phyloP scores from a whole-genome alignment of 2,113 vertebrate species.

The Grammatotria lemairii region DNA sequence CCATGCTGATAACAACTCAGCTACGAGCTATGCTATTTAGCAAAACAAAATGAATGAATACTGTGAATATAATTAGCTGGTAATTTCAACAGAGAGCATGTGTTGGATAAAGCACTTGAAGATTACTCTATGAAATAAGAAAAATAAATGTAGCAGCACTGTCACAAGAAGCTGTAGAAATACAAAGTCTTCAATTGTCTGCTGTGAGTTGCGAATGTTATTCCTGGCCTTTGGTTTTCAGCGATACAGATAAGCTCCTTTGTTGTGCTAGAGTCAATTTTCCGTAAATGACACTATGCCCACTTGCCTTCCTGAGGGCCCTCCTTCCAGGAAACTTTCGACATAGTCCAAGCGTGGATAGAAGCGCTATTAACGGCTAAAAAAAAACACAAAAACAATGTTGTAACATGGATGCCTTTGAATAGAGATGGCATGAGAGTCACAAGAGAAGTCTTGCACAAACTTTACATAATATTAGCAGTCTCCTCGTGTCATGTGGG shows the following conservation, averaged over 20 bases:
- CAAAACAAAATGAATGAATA: neutral
- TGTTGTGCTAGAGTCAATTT: neutral
- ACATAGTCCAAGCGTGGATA: neutral
- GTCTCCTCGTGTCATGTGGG: neutral
- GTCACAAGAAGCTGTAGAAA: neutral
- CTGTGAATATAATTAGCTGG: neutral
- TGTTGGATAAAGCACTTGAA: neutral
- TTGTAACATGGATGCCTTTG: neutral
- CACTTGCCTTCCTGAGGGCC: neutral
- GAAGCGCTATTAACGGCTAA: neutral
- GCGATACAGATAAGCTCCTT: neutral
- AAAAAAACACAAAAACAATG: neutral
- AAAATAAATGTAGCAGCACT: neutral
- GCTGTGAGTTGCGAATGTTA: neutral
- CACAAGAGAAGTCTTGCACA: neutral
- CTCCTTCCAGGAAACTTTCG: neutral
- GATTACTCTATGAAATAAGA: neutral
- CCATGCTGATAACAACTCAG: neutral
- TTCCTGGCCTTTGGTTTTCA: neutral
- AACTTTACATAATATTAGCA: neutral
- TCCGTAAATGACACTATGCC: neutral
- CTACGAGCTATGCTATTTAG: neutral
- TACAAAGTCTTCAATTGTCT: neutral
- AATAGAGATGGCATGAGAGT: neutral
- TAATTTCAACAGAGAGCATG: neutral